Conservation (phyloP, 92 coral and sea anemone genomes). For the Siderastrea radians region DNA sequence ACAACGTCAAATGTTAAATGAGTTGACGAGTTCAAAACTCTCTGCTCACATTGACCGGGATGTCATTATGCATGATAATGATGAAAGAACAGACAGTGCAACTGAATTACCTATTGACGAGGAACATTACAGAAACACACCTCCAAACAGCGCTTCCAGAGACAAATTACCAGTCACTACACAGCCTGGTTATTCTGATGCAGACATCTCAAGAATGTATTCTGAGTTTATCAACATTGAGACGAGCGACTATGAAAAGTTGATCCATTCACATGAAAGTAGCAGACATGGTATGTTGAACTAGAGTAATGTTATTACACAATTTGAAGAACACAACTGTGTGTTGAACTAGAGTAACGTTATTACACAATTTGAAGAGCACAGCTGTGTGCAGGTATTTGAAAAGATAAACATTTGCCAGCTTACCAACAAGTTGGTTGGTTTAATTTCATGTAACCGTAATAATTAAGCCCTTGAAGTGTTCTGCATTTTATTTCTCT, state of each 20-base stretch:
- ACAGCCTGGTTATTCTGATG: constrained; percentile 6
- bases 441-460: too few species aligned
- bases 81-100: constrained; percentile 9
- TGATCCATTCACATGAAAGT: background rate
- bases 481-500: too few species aligned
- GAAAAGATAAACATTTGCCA: too few species aligned
- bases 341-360: too few species aligned
- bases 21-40: background rate
- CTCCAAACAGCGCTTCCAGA: background rate
- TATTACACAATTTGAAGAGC: too few species aligned
- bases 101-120: background rate
- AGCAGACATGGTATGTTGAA: background rate
- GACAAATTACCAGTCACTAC: background rate
- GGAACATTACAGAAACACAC: background rate
- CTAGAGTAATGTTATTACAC: too few species aligned
- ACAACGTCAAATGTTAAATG: constrained; percentile 3
- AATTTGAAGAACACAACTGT: too few species aligned
- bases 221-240: background rate
- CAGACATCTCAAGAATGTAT: background rate
- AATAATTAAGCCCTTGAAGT: too few species aligned
- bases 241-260: background rate
- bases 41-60: background rate
- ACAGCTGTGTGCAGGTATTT: too few species aligned
- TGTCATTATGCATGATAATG: background rate
- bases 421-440: too few species aligned